A percentile compares a stretch with the other conserved stretches of the same genome.
phyloP scores from a whole-genome alignment of 1,140 invertebrate species.

The Macrobrachium rosenbergii region DNA sequence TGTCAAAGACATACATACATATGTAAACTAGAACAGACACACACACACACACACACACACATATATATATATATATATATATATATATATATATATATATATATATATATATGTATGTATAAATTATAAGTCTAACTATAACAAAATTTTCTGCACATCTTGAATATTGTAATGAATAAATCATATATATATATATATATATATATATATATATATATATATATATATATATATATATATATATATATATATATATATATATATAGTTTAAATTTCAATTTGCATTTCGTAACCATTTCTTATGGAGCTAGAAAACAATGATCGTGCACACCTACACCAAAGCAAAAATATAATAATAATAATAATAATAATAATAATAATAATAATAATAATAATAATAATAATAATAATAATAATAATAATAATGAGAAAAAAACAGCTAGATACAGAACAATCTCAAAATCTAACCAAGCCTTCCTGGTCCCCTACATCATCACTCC shows the following conservation, averaged over 20 bases:
- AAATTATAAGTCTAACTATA: too few species aligned
- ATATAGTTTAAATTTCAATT: too few species aligned
- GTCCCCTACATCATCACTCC: too few species aligned
- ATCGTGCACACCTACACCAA: too few species aligned
- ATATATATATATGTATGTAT: background rate
- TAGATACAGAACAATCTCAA: too few species aligned
- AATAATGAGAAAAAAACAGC: too few species aligned
- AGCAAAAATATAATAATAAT: background rate
- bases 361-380: background rate
- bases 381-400: constrained; percentile 8
- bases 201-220: too few species aligned
- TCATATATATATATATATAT: too few species aligned
- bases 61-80: background rate
- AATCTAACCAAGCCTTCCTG: too few species aligned
- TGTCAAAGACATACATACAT: background rate
- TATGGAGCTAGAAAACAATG: too few species aligned
- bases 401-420: background rate
- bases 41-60: background rate
- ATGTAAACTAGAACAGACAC: background rate
- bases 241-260: background rate
- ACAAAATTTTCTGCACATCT: background rate
- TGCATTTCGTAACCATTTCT: too few species aligned
- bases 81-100: constrained; percentile 22
- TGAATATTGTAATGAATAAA: too few species aligned
- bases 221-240: background rate